Percentiles rank a stretch among this genome's conserved stretches.
Conservation (phyloP, 2,113 vertebrate species). For the western clawed frog (Xenopus tropicalis) region DNA sequence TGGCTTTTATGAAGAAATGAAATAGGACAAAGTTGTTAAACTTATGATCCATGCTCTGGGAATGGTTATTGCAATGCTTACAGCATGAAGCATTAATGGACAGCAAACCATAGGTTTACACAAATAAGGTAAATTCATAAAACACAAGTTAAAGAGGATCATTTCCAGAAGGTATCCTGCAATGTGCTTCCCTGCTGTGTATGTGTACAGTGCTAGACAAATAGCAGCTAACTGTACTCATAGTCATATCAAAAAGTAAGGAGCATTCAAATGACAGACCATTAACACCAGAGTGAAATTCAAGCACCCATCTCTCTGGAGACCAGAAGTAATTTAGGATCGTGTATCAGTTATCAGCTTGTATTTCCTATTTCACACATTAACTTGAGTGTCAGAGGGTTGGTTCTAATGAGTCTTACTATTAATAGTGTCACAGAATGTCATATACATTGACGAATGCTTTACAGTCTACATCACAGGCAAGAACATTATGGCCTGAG, state of each 20-base stretch:
- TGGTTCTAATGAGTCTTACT: constrained; percentile 33
- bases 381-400: constrained; percentile 28
- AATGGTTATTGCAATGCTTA: too few species aligned
- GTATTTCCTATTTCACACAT: constrained; percentile 30
- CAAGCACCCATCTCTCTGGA: constrained; percentile 12
- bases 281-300: constrained; percentile 24
- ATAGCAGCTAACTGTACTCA: neutral
- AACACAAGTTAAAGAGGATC: neutral
- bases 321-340: constrained; percentile 32
- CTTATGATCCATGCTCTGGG: too few species aligned
- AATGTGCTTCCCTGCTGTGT: neutral
- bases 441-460: constrained; percentile 19
- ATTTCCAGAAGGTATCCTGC: too few species aligned
- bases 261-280: constrained; percentile 20
- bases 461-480: neutral
- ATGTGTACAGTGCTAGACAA: neutral
- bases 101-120: too few species aligned
- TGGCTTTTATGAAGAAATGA: too few species aligned
- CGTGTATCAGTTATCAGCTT: constrained; percentile 33
- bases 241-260: neutral
- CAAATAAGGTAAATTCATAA: neutral
- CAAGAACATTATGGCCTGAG: neutral
- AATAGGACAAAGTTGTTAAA: too few species aligned
- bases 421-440: constrained; percentile 35
- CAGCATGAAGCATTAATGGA: too few species aligned